Base-by-base conservation (phyloP, 2,797 vertebrate species). In the Delichon dasypus region DNA sequence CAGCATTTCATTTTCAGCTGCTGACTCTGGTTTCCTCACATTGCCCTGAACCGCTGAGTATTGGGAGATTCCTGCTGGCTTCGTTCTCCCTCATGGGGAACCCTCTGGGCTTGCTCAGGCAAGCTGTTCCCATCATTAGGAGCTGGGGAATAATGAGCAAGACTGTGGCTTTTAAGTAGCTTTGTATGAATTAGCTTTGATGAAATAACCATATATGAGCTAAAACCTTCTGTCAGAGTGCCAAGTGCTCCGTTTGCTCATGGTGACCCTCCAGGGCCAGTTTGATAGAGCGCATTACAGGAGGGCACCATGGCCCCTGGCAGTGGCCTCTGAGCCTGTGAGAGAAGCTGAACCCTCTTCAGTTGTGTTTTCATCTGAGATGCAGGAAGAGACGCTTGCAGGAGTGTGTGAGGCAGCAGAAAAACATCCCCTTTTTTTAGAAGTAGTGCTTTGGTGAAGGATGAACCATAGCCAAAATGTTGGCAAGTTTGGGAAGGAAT, bases 341-440 rank as follows among this genome's bases (percentile, higher is more conserved):
- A 34, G 4, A 81, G 67, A 93, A 82, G 23, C 30, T 34, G 81
- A 88, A 76, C 15, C 10, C 15, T 55, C 58, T 64, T 45, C 45
- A 16, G 32, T 1, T 67, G 11, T 0, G 0, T 29, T 83, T 93
- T 86, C 4, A 3, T 34, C 38, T 2, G 8, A 81, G 67, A 9
- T 3, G 6, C 47, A 82, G 55, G 64, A 89, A 82, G 51, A 74
- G 19, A 13, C 36, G 36, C 8, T 79, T 29, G 6, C 2, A 4
- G n/a, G 23, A 74, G 14, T 25, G 16, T 61, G 27, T 18, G 9
- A 25, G 51, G 16, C 44, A 80, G 62, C 16, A 88, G 58, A 42
- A 95, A 76, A 79, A 22, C 5, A 42, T 19, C 15, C 18, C 4
- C 26, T 30, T 25, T 40, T 53, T 25, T 55, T 0, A 23, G 25